These are phyloP conservation scores for Rhopalosiphum padi DNA, from an alignment of 1,140 invertebrate species.

Conservation along the genomic window DNA sequence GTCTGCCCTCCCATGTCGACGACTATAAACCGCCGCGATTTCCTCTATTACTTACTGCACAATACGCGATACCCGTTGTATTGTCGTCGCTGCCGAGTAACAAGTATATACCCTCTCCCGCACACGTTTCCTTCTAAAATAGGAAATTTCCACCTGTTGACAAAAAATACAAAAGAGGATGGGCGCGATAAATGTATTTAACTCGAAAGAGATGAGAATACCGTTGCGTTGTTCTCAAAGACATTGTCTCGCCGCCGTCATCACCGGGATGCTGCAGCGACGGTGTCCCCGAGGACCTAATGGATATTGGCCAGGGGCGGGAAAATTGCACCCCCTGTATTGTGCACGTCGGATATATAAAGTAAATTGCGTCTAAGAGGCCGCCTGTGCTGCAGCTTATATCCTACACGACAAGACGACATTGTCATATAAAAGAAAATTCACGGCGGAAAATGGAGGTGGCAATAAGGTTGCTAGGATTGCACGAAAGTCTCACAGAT, in stretches of 20 bases:
- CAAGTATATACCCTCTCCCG: background rate
- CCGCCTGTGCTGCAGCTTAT: background rate
- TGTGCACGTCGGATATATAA: slow-evolving; percentile 49
- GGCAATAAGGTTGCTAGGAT: background rate
- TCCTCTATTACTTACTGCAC: slow-evolving; percentile 1
- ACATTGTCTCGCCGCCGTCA: slow-evolving; percentile 37
- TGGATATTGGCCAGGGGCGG: slow-evolving; percentile 20
- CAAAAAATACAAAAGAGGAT: background rate
- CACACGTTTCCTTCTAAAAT: background rate
- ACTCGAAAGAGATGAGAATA: slow-evolving; percentile 44
- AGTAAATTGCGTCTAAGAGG: slow-evolving; percentile 55
- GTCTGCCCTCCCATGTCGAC: background rate
- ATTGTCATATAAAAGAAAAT: slow-evolving; percentile 36
- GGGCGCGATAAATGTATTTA: slow-evolving; percentile 54
- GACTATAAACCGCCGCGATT: background rate
- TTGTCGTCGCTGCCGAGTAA: background rate
- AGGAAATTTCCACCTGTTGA: slow-evolving; percentile 55
- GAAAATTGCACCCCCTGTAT: background rate
- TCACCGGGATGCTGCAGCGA: background rate
- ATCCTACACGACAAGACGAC: background rate
- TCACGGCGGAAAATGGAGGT: background rate
- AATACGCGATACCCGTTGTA: slow-evolving; percentile 17
- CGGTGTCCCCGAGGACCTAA: slow-evolving; percentile 44
- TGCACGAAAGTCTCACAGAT: background rate
- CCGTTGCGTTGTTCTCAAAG: background rate